These are phyloP conservation scores for Lithophane semibrunnea DNA, from an alignment of 2,888 invertebrate genomes.

Conservation along the genomic window DNA sequence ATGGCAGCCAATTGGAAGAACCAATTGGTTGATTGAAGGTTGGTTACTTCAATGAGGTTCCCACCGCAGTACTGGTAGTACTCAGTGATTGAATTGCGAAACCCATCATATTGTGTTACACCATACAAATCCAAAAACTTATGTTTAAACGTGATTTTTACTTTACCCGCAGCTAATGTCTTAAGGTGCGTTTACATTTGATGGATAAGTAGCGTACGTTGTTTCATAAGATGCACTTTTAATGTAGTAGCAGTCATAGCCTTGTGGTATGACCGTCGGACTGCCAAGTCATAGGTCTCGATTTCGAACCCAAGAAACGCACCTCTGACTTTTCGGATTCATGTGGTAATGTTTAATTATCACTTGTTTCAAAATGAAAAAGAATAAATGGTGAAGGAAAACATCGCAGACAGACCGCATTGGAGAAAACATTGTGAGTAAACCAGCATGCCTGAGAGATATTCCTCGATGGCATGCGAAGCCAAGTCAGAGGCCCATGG, in stretches of 20 bases:
- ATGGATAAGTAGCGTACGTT: neutral
- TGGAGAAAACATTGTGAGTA: too few relatives aligned
- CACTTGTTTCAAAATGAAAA: too few relatives aligned
- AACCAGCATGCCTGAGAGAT: too few relatives aligned
- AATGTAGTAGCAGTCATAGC: neutral
- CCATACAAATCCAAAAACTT: slow-evolving; percentile 37
- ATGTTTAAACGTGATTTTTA: slow-evolving; percentile 42
- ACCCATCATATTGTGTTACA: slow-evolving; percentile 42
- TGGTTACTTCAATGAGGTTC: slow-evolving; percentile 44
- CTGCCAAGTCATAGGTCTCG: too few relatives aligned
- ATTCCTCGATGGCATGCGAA: too few relatives aligned
- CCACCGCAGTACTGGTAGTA: slow-evolving; percentile 26
- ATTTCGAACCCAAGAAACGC: too few relatives aligned
- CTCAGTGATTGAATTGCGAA: slow-evolving; percentile 56
- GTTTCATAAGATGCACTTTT: neutral
- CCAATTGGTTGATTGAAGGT: slow-evolving; percentile 49
- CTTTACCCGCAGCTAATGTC: neutral
- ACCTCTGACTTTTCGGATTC: too few relatives aligned
- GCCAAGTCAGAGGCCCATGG: too few relatives aligned
- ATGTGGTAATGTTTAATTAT: too few relatives aligned
- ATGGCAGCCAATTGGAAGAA: slow-evolving; percentile 36
- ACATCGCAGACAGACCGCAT: too few relatives aligned
- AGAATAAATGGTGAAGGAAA: too few relatives aligned
- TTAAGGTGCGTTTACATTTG: slow-evolving; percentile 21
- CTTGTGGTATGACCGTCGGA: too few relatives aligned